Evolutionary conservation across 2,888 invertebrate species (phyloP).

Genomic region (Yponomeuta malinellus): DNA sequence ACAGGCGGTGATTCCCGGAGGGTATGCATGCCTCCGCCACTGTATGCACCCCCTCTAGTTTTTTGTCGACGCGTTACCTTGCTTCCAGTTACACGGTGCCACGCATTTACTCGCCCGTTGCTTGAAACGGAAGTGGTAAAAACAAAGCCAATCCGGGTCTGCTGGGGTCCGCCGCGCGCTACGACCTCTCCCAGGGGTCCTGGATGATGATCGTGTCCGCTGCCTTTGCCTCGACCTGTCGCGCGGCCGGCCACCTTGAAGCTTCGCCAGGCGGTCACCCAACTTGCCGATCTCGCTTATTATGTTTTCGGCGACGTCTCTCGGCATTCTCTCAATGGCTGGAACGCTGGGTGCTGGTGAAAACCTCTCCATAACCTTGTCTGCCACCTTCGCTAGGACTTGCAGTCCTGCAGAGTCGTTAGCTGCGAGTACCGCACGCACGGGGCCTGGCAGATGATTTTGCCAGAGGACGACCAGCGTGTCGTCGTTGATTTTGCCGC

Average conservation of each 20-base stretch:
- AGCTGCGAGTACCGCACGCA: background rate
- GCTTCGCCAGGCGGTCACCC: background rate
- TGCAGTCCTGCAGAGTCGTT: background rate
- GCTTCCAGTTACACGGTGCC: background rate
- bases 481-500: background rate
- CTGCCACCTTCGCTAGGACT: background rate
- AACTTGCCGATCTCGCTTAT: background rate
- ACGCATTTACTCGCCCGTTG: too few species aligned
- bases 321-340: background rate
- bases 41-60: constrained; percentile 7
- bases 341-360: background rate
- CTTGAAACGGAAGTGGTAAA: too few species aligned
- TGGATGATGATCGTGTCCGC: background rate
- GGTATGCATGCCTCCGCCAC: constrained; percentile 5
- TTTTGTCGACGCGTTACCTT: background rate
- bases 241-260: background rate
- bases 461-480: constrained; percentile 3
- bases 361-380: constrained; percentile 7
- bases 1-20: constrained; percentile 2
- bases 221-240: background rate
- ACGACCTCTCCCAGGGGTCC: too few species aligned
- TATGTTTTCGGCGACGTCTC: background rate
- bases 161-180: too few species aligned
- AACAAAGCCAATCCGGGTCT: too few species aligned
- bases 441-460: background rate